phyloP scores from a whole-genome alignment of 2,797 vertebrate species.

The Falco novaeseelandiae region DNA sequence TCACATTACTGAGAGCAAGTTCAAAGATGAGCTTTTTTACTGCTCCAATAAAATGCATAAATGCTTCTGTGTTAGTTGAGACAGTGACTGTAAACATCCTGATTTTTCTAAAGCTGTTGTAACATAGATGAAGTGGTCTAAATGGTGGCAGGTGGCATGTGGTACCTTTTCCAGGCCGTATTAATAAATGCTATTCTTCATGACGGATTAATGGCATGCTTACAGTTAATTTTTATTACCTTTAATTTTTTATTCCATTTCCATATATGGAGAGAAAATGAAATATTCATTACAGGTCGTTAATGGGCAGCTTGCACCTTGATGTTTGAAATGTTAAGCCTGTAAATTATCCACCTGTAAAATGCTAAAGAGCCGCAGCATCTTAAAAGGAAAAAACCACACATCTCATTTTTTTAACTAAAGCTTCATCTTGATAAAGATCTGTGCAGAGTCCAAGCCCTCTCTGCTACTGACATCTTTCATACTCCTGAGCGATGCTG shows the following conservation, averaged over 20 bases:
- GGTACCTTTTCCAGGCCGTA: not conserved
- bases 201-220: not conserved
- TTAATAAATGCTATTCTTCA: constrained; percentile 22
- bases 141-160: not conserved
- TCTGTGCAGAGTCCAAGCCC: not conserved
- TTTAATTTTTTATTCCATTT: not conserved
- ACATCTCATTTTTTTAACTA: not conserved
- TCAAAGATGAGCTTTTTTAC: not conserved
- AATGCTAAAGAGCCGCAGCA: not conserved
- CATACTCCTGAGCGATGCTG: not conserved
- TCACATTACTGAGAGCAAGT: not conserved
- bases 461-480: not conserved
- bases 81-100: not conserved
- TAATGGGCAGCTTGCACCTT: not conserved
- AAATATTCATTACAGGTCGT: not conserved
- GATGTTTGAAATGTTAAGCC: not conserved
- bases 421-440: not conserved
- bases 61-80: not conserved
- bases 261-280: not conserved
- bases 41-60: not conserved
- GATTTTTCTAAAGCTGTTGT: not conserved
- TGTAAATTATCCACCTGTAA: not conserved
- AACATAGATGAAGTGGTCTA: not conserved
- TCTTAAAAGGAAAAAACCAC: not conserved
- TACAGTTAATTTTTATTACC: not conserved